Base-by-base conservation (phyloP, 1,140 invertebrate species). In the Vanessa tameamea region DNA sequence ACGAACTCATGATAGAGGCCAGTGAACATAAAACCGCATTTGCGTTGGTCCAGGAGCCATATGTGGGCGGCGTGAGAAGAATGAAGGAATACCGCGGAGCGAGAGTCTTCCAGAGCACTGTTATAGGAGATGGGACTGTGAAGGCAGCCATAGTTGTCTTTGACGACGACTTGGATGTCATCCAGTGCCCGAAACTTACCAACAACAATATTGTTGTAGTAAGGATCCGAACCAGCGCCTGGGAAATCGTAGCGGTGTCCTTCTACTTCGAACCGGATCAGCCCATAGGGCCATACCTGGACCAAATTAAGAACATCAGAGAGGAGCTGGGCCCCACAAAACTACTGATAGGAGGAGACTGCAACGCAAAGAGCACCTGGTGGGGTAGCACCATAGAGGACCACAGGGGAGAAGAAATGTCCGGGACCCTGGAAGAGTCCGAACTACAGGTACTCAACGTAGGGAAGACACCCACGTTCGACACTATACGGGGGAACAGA, bases 381-480 rank as follows among this genome's bases (percentile, higher is more conserved):
- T 79, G 81, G 81, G 77, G 78, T 0, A 67, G 78, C 43, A 8
- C 3, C 15, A 53, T 6, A 15, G 57, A 3, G 9, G 77, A 82
- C 48, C 11, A 59, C 0, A 77, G 79, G 14, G 77, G 81, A 3
- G 71, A 74, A n/a, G 51, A 68, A 5, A 0, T 78, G 14, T 6
- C 14, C 2, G 73, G 73, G 12, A 13, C 63, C 13, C 51, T 82
- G 1, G 73, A 55, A 0, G 64, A 78, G 23, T 16, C 71, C 3
- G 73, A 47, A 0, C n/a, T 81, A 13, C 55, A 81, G 0, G 53
- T 83, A 9, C 68, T 83, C 12, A 83, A 81, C 50, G 37, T 6
- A 12, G 79, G 79, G 9, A 20, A 53, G 0, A 77, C 50, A 1
- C 79, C 80, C 6, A 83, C 82, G 3, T 83, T 82, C 20, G 71